Conservation (phyloP, 2,888 invertebrate species). For the Tetheella fluctuosa region DNA sequence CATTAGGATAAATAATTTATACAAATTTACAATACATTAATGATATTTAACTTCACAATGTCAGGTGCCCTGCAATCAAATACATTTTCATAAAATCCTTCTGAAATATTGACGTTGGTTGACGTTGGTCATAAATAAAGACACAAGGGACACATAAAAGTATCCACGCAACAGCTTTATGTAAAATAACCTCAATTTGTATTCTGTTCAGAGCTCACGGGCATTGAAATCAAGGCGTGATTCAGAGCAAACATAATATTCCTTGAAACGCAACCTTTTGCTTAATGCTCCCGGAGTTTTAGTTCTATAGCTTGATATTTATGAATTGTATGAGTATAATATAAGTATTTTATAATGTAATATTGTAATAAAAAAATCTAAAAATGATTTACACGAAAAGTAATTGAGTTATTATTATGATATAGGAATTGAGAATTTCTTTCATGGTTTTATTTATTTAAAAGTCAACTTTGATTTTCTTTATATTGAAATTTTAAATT, state of each 20-base stretch:
- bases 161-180: slow-evolving; percentile 23
- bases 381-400: no score
- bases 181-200: slow-evolving; percentile 26
- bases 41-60: not conserved
- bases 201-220: slow-evolving; percentile 22
- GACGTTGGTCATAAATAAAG: slow-evolving; percentile 2
- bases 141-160: slow-evolving; percentile 4
- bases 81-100: not conserved
- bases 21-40: no score
- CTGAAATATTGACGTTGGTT: slow-evolving; percentile 8
- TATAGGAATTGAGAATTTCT: no score
- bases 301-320: not conserved
- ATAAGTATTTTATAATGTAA: not conserved
- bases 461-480: no score
- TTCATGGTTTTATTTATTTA: no score
- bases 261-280: slow-evolving; percentile 6
- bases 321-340: not conserved
- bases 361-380: no score
- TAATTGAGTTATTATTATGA: no score
- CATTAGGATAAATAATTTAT: no score
- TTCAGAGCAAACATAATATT: slow-evolving; percentile 20
- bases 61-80: not conserved
- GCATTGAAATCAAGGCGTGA: slow-evolving; percentile 28
- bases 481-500: no score
- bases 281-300: not conserved